phyloP scores from a whole-genome alignment of 2,888 invertebrate genomes.

The Amphipyra berbera region DNA sequence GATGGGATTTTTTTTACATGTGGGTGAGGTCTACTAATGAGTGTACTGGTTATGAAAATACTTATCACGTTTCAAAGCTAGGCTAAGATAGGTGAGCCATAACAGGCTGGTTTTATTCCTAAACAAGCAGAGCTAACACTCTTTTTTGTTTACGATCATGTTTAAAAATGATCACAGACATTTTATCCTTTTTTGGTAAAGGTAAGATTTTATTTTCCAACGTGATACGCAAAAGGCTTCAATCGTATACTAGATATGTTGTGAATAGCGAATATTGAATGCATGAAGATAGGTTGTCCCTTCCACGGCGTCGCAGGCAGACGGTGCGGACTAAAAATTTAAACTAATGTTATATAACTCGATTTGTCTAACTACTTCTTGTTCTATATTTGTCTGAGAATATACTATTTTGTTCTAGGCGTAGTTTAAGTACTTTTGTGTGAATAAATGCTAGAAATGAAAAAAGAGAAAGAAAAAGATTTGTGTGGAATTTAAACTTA shows the following conservation, averaged over 20 bases:
- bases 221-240: constrained; percentile 54
- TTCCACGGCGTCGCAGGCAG: constrained; percentile 52
- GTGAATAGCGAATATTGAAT: constrained; percentile 78
- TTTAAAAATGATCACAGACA: constrained; percentile 25
- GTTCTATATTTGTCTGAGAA: constrained; percentile 13
- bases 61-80: too few species aligned
- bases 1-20: too few species aligned
- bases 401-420: constrained; percentile 16
- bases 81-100: too few species aligned
- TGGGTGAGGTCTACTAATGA: too few species aligned
- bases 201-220: constrained; percentile 41
- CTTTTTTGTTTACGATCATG: not conserved
- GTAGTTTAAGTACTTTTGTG: constrained; percentile 22
- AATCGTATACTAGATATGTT: constrained; percentile 72
- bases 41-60: too few species aligned
- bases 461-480: not conserved
- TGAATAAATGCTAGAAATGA: constrained; percentile 10
- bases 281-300: constrained; percentile 66
- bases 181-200: constrained; percentile 1
- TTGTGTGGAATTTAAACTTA: too few species aligned
- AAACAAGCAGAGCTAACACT: too few species aligned
- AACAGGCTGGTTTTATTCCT: too few species aligned
- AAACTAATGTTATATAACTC: constrained; percentile 34
- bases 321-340: constrained; percentile 55
- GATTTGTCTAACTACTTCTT: constrained; percentile 32